A percentile compares a stretch with the other conserved stretches of the same genome.
These are phyloP conservation scores for Pollenia angustigena DNA, from an alignment of 2,888 invertebrate genomes.

Conservation along the genomic window DNA sequence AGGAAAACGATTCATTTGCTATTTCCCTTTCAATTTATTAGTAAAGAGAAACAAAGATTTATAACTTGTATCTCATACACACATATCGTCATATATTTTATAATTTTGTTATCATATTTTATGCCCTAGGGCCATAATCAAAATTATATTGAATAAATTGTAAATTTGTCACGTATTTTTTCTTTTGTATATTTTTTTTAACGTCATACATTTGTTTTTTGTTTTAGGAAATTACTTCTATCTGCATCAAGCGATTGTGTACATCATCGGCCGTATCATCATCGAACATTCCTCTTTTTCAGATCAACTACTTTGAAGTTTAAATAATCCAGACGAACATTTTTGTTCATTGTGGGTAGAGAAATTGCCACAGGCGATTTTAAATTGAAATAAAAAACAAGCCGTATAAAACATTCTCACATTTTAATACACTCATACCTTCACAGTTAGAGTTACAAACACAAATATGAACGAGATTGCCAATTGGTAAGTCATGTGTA, in stretches of 20 bases:
- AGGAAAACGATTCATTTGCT: too few relatives aligned
- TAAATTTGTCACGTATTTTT: constrained; percentile 47
- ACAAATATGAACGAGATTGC: constrained; percentile 20
- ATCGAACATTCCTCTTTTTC: not conserved
- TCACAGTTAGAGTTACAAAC: too few relatives aligned
- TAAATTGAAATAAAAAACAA: constrained; percentile 37
- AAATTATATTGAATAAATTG: constrained; percentile 53
- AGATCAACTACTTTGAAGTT: constrained; percentile 27
- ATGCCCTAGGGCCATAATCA: constrained; percentile 31
- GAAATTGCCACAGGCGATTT: constrained; percentile 49
- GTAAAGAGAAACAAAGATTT: not conserved
- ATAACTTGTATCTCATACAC: not conserved
- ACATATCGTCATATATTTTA: not conserved
- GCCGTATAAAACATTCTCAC: not conserved
- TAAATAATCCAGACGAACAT: not conserved
- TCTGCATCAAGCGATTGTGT: constrained; percentile 9
- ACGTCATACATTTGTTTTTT: constrained; percentile 6
- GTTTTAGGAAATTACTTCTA: constrained; percentile 43
- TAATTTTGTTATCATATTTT: constrained; percentile 15
- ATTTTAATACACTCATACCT: not conserved
- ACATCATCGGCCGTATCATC: not conserved
- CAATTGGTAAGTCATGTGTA: constrained; percentile 59
- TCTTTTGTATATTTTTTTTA: not conserved
- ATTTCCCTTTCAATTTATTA: not conserved
- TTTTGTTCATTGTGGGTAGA: constrained; percentile 8